Conservation (phyloP, 2,113 vertebrate species). For the Picathartes gymnocephalus region DNA sequence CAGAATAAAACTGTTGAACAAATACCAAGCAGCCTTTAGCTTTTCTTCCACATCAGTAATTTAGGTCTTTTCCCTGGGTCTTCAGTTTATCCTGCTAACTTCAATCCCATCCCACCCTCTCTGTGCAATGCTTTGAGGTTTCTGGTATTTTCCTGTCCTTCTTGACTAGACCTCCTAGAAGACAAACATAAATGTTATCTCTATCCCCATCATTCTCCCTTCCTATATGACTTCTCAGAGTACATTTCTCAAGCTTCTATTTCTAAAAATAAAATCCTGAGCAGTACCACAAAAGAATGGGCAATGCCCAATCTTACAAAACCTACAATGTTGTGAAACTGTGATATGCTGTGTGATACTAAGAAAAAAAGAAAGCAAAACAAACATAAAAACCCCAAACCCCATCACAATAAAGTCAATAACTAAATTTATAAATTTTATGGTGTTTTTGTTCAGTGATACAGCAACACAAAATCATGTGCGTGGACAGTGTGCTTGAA, state of each 20-base stretch:
- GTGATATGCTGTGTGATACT: neutral
- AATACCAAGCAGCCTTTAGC: neutral
- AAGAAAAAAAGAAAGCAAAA: neutral
- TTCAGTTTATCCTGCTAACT: neutral
- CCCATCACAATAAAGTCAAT: neutral
- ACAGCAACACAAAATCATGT: neutral
- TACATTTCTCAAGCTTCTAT: neutral
- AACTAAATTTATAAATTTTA: neutral
- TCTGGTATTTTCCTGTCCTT: neutral
- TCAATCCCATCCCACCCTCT: neutral
- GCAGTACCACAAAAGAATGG: neutral
- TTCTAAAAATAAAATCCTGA: neutral
- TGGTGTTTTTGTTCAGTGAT: neutral
- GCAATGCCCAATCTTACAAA: fast-evolving
- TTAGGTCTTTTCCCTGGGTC: neutral
- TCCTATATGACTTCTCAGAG: neutral
- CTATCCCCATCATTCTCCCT: neutral
- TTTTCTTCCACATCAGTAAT: neutral
- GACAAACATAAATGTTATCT: neutral
- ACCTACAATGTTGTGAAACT: neutral
- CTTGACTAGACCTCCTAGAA: neutral
- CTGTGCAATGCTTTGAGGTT: neutral
- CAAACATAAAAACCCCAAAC: fast-evolving
- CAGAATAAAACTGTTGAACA: neutral
- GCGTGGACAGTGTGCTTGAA: neutral